phyloP scores from a whole-genome alignment of 2,797 vertebrate species.

The Cottoperca gobio region DNA sequence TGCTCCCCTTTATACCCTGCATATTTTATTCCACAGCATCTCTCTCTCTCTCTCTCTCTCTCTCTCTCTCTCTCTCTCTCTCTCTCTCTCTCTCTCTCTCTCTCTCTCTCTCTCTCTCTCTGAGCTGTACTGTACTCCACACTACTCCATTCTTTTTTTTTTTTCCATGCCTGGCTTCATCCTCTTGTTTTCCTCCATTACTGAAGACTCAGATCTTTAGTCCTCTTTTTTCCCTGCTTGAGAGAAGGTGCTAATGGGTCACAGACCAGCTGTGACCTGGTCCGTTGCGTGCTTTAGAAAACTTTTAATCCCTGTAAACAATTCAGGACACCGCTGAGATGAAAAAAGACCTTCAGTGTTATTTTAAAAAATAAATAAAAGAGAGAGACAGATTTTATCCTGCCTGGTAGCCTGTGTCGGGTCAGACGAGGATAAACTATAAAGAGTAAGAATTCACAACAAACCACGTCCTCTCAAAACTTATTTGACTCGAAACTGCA shows the following conservation, averaged over 20 bases:
- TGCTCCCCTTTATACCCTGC: slow-evolving; percentile 38
- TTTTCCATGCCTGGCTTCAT: slow-evolving; percentile 40
- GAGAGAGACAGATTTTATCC: slow-evolving; percentile 33
- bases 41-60: too few species aligned
- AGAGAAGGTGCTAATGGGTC: slow-evolving; percentile 46
- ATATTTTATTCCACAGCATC: slow-evolving; percentile 52
- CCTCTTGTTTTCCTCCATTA: slow-evolving; percentile 48
- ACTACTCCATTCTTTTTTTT: slow-evolving; percentile 24
- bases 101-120: slow-evolving; percentile 14
- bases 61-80: too few species aligned
- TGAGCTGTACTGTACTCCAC: slow-evolving; percentile 36
- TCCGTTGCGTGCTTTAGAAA: slow-evolving; percentile 34
- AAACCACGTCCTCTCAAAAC: slow-evolving; percentile 7
- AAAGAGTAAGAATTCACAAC: slow-evolving; percentile 7
- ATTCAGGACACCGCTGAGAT: slow-evolving; percentile 39
- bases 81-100: too few species aligned
- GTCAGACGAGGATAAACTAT: slow-evolving; percentile 23
- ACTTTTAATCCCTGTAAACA: slow-evolving; percentile 51
- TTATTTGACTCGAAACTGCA: background rate
- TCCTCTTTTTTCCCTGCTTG: slow-evolving; percentile 8
- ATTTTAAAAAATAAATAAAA: slow-evolving; percentile 27
- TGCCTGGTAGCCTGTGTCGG: background rate
- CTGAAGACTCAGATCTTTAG: slow-evolving; percentile 33
- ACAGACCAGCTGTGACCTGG: slow-evolving; percentile 35
- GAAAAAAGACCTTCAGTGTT: slow-evolving; percentile 11